Conservation (phyloP, 2,113 vertebrate genomes). For the Galemys pyrenaicus region DNA sequence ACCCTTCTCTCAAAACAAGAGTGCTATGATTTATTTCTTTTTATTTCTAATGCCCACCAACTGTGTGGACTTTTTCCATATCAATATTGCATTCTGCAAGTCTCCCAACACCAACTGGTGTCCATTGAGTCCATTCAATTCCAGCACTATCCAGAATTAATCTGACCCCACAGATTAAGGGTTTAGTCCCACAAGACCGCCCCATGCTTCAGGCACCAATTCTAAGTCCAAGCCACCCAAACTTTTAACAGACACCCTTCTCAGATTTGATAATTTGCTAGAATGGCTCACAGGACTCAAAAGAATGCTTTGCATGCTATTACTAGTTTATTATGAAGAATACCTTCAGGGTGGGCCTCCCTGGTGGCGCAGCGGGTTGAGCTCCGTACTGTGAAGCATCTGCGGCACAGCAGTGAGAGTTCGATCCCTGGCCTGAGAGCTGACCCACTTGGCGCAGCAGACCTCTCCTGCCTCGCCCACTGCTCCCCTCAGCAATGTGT, state of each 20-base stretch:
- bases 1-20: not conserved
- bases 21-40: not conserved
- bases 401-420: too few relatives aligned
- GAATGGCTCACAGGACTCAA: not conserved
- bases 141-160: not conserved
- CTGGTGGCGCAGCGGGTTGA: too few relatives aligned
- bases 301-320: not conserved
- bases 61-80: not conserved
- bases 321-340: not conserved
- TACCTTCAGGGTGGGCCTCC: too few relatives aligned
- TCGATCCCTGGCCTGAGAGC: too few relatives aligned
- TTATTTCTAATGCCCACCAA: too few relatives aligned
- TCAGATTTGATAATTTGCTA: not conserved
- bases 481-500: too few relatives aligned
- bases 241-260: not conserved
- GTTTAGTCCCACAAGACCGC: not conserved
- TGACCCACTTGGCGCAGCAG: too few relatives aligned
- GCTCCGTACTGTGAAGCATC: too few relatives aligned
- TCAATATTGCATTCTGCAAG: too few relatives aligned
- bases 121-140: not conserved
- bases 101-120: accelerated
- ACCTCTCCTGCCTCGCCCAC: too few relatives aligned
- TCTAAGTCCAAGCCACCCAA: not conserved
- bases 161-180: not conserved
- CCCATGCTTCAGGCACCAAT: not conserved